Percentiles rank a stretch among this genome's conserved stretches.
phyloP scores from a whole-genome alignment of 2,888 invertebrate genomes.

The Mimachlamys varia region DNA sequence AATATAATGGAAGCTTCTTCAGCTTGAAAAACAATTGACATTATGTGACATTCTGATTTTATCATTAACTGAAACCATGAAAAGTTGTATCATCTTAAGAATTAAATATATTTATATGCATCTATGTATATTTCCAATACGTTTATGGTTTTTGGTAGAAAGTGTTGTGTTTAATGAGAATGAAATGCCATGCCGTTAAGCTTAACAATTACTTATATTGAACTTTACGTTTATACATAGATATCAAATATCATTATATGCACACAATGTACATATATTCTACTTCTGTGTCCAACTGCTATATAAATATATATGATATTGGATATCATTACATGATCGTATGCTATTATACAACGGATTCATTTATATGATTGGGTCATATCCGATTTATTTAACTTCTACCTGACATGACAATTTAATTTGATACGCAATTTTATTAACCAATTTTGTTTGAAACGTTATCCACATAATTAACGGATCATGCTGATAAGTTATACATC shows the following conservation, averaged over 20 bases:
- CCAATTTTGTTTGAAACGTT: conserved; percentile 12
- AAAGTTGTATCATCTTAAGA: no score
- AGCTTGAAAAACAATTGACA: neutral
- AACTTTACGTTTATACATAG: neutral
- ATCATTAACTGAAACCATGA: no score
- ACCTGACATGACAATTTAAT: conserved; percentile 5
- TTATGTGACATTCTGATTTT: neutral
- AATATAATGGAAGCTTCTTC: neutral
- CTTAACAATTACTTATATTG: neutral
- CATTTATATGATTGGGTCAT: neutral
- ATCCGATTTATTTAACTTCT: neutral
- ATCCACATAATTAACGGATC: neutral
- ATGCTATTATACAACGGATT: neutral
- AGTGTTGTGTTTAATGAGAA: neutral
- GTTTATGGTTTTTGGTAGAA: no score
- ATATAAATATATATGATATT: neutral
- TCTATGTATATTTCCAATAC: no score
- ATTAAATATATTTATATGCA: no score
- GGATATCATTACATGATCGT: neutral
- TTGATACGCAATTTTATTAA: neutral
- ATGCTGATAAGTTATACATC: neutral
- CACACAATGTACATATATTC: neutral
- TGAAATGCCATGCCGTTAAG: neutral
- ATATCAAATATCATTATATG: neutral
- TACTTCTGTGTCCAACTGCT: neutral